Conservation (phyloP, 1,140 invertebrate species). For the Tetramorium parvispinum region DNA sequence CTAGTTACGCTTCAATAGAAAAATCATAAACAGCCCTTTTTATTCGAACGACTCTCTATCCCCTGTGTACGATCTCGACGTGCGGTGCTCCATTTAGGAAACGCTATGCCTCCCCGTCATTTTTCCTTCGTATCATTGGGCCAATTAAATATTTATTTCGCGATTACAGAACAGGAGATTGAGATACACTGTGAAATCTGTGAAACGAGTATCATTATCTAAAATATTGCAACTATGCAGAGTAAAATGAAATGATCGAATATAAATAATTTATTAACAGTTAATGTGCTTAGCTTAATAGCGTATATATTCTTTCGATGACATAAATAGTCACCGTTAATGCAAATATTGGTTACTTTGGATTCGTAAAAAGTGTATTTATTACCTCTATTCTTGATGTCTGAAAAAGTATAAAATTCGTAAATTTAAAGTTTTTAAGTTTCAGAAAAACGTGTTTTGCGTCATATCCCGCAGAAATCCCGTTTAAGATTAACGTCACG, state of each 20-base stretch:
- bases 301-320: neutral
- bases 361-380: neutral
- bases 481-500: neutral
- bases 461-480: neutral
- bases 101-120: neutral
- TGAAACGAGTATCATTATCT: neutral
- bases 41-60: slow-evolving; percentile 32
- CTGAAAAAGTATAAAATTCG: neutral
- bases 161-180: neutral
- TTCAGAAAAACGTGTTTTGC: neutral
- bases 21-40: slow-evolving; percentile 81
- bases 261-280: neutral
- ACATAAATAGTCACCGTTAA: neutral
- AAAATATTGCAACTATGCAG: neutral
- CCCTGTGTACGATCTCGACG: neutral
- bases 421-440: neutral
- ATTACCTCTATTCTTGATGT: neutral
- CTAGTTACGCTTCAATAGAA: slow-evolving; percentile 84
- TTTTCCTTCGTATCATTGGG: neutral
- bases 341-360: neutral
- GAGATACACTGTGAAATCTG: neutral
- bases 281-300: neutral
- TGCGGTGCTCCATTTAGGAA: neutral
- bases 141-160: slow-evolving; percentile 12
- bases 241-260: neutral